phyloP scores from a whole-genome alignment of 2,888 invertebrate species.

The Tinea pellionella region DNA sequence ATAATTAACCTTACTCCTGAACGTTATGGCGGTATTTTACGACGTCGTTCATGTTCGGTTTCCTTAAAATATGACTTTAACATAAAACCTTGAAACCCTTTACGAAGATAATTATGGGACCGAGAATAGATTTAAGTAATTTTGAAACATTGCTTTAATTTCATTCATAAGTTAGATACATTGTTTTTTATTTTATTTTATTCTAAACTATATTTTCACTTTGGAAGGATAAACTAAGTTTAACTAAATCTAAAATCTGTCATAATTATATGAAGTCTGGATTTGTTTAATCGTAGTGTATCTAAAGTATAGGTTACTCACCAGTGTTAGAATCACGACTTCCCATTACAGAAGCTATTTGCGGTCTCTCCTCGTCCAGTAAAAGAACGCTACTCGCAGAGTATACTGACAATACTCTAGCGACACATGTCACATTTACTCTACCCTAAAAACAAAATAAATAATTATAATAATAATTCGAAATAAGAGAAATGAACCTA shows the following conservation, averaged over 20 bases:
- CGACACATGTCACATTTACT: constrained; percentile 71
- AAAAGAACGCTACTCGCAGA: constrained; percentile 62
- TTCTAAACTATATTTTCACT: too few relatives aligned
- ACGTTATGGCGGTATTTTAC: constrained; percentile 5
- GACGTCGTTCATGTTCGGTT: constrained; percentile 9
- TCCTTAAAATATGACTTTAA: constrained; percentile 5
- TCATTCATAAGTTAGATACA: too few relatives aligned
- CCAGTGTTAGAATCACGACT: constrained; percentile 70
- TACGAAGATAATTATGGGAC: background rate
- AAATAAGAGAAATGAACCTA: too few relatives aligned
- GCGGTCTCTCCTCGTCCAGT: constrained; percentile 73
- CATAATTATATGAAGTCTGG: too few relatives aligned
- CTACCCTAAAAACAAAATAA: constrained; percentile 45
- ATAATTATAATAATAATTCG: too few relatives aligned
- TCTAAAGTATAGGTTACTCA: constrained; percentile 24
- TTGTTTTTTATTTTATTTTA: too few relatives aligned
- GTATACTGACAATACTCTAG: constrained; percentile 71
- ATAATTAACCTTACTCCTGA: constrained; percentile 12
- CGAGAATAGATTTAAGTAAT: background rate
- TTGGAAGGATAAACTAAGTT: too few relatives aligned
- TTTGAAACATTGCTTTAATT: background rate
- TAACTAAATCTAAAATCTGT: too few relatives aligned
- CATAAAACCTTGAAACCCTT: background rate
- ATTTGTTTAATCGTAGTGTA: too few relatives aligned
- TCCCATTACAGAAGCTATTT: constrained; percentile 74